phyloP scores from a whole-genome alignment of 2,888 invertebrate species.

The Taphrorychus bicolor region DNA sequence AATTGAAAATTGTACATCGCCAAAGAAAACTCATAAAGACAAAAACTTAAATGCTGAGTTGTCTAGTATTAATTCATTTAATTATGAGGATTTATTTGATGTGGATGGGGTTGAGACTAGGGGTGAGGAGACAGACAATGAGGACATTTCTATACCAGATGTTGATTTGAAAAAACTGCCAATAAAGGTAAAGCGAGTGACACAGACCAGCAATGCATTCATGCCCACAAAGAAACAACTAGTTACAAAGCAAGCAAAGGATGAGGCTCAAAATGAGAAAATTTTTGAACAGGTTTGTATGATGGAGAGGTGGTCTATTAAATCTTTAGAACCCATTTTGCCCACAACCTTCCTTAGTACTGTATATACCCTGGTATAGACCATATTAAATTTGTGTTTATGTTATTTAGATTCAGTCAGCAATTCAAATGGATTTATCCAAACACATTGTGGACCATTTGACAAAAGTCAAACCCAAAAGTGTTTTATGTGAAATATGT shows the following conservation, averaged over 20 bases:
- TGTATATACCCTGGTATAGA: background rate
- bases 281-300: conserved; percentile 30
- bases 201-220: background rate
- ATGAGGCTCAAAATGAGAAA: conserved; percentile 17
- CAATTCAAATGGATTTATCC: conserved; percentile 33
- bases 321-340: no score
- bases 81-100: background rate
- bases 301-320: no score
- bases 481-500: conserved; percentile 61
- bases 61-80: background rate
- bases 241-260: background rate
- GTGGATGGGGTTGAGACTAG: background rate
- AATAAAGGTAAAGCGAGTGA: conserved; percentile 29
- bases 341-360: background rate
- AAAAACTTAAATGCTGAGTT: background rate
- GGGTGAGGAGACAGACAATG: background rate
- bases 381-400: background rate
- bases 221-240: background rate
- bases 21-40: background rate
- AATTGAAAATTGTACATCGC: conserved; percentile 17
- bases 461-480: conserved; percentile 22
- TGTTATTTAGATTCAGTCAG: conserved; percentile 24
- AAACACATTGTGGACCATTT: conserved; percentile 27
- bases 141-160: conserved; percentile 16
- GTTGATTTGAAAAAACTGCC: conserved; percentile 33